Conservation (phyloP, 1,140 invertebrate genomes). For the Xylocopa sonorina region DNA sequence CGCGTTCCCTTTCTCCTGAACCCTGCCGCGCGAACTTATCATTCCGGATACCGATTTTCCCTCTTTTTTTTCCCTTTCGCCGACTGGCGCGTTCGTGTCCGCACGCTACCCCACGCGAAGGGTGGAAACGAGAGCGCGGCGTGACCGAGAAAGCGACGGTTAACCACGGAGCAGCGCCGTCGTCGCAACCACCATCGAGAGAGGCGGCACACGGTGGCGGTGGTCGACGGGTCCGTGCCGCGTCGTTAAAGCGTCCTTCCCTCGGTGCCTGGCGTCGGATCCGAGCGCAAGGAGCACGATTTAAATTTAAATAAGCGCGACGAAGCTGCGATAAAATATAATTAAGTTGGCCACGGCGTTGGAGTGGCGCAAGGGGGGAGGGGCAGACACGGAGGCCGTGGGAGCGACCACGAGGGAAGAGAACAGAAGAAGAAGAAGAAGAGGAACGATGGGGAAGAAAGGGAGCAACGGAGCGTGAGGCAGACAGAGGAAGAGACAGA, state of each 20-base stretch:
- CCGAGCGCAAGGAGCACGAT: constrained; percentile 48
- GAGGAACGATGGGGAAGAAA: constrained; percentile 2
- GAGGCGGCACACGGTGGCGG: not conserved
- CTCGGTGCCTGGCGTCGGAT: constrained; percentile 4
- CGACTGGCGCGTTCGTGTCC: not conserved
- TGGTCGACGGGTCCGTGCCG: constrained; percentile 32
- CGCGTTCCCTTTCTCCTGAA: not conserved
- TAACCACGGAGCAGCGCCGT: constrained; percentile 27
- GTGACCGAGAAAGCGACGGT: constrained; percentile 22
- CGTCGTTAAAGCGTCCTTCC: constrained; percentile 62
- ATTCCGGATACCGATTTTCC: not conserved
- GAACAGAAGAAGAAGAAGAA: not conserved
- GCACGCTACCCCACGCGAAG: not conserved
- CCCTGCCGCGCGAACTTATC: not conserved
- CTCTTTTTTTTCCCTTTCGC: too few species aligned
- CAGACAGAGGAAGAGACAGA: constrained; percentile 3
- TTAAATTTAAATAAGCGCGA: constrained; percentile 76
- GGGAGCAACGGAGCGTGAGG: constrained; percentile 9
- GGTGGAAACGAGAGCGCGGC: not conserved
- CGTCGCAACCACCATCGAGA: constrained; percentile 7
- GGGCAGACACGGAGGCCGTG: constrained; percentile 30
- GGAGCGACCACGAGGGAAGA: constrained; percentile 11
- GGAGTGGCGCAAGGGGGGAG: constrained; percentile 54
- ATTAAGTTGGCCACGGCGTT: constrained; percentile 68
- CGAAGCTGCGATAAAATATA: constrained; percentile 75